Evolutionary conservation across 2,888 invertebrate genomes (phyloP), one percentile per base, ranked within the genome.

Genomic region (Mylabris sibirica): DNA sequence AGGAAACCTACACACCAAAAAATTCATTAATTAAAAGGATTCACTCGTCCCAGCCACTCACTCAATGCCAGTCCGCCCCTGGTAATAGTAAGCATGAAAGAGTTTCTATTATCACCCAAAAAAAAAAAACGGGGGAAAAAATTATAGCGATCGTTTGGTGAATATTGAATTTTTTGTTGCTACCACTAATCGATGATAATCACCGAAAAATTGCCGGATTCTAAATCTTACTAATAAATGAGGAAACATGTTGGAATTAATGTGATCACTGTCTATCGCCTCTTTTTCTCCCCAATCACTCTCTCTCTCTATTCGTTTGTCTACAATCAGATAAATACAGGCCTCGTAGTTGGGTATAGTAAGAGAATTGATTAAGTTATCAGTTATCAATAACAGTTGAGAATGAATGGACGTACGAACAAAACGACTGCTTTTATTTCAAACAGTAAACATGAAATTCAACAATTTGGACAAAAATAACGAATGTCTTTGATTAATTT

Each of bases 201-300:
- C 49, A 49, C 20, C 20, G 3, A 12, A 20, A 24, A 53, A 53
- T 12, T 1, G 24, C 8, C 1, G 12, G 8, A 11, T 30, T 14
- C 57, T 5, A 24, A 4, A 57, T 57, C 57, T 5, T 57, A 24
- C 26, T 57, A 57, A 57, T 57, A 57, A 26, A 57, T 57, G 57
- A n/a, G 57, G n/a, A 57, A 57, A 57, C 57, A 57, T 57, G 57
- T 57, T 57, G 14, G 57, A 57, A 57, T 57, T 57, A 57, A 57
- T 57, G 57, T 4, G 53, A 24, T 22, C 12, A 22, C 12, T 20
- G 9, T 53, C 8, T 20, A 4, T 49, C 2, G 17, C 9, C 5
- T 6, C 1, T 53, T 26, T 57, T 53, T 53, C 22, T 24, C 30
- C 30, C 30, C 5, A 30, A 30, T 30, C 30, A n/a, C n/a, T 49